Base-by-base conservation (phyloP, 2,113 vertebrate genomes). In the Corythornis madagascariensis region DNA sequence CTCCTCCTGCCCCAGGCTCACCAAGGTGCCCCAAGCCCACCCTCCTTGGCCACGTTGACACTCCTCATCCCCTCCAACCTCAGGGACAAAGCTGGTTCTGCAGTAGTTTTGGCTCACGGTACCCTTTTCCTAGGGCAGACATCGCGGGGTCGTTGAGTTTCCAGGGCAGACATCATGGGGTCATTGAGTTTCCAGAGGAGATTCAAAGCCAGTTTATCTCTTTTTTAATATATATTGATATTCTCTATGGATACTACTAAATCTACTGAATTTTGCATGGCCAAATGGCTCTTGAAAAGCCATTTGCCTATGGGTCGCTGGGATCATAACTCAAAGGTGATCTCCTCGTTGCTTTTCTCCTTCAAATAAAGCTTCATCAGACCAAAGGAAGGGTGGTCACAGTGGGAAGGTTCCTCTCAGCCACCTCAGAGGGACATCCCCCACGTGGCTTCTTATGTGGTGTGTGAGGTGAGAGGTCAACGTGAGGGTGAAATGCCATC, bases 141-240 rank as follows among this genome's bases (percentile, higher is more conserved):
- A 2, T 2, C 15, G 4, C 0, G 2, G 67, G 22, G 28, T 43
- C 1, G 0, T 8, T 11, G 57, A 6, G 31, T 40, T 61, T 61
- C 69, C 22, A 14, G 25, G 6, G 14, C 25, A 31, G 60, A 8
- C 40, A 2, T 2, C 15, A 3, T 0, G 2, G 67, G 22, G 28
- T 43, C 1, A 0, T 8, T 11, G 57, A 6, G 31, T 40, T 61
- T 61, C 69, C 22, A 14, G 25, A 7, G 14, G 29, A 31, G 65
- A 9, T 21, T 50, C 1, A 26, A 13, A 4, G 9, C 48, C 43
- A 5, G 9, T 18, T 24, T 31, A 25, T 74, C 19, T 57, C 19
- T 43, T 43, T n/a, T 15, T 43, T 26, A 59, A 67, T 26, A 3
- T 16, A 11, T 55, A 1, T 17, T 18, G 55, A 17, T 61, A 12